Evolutionary conservation across 2,888 invertebrate genomes (phyloP).

Genomic region (Chaetoderma sp.): DNA sequence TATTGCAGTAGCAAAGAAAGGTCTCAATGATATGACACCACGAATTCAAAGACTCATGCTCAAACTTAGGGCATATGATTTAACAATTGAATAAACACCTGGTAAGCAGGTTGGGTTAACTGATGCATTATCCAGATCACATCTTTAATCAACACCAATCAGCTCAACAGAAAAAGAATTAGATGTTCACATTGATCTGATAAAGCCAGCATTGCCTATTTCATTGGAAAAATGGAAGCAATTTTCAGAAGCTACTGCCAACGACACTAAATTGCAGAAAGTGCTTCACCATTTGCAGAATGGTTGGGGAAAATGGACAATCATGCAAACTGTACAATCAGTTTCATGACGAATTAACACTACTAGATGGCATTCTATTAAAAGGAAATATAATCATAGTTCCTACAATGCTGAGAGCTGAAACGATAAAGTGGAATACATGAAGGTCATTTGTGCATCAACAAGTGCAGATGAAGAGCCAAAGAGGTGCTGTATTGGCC

Average conservation of each 20-base stretch:
- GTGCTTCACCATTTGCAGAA: no score
- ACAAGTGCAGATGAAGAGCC: not conserved
- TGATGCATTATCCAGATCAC: conserved; percentile 31
- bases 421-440: not conserved
- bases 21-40: conserved; percentile 2
- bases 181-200: not conserved
- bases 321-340: no score
- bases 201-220: not conserved
- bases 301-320: conserved; percentile 10
- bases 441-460: not conserved
- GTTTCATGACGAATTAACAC: conserved; percentile 1
- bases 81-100: conserved; percentile 20
- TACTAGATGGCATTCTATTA: conserved; percentile 6
- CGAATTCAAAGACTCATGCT: conserved; percentile 26
- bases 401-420: not conserved
- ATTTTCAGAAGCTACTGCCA: conserved; percentile 1
- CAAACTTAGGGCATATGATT: not conserved
- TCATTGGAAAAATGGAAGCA: not conserved
- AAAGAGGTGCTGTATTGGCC: not conserved
- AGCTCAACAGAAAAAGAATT: conserved; percentile 4
- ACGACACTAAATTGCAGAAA: no score
- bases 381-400: not conserved
- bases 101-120: conserved; percentile 16
- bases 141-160: not conserved
- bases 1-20: conserved; percentile 8